Evolutionary conservation across 2,113 vertebrate genomes (phyloP).

Genomic region (Urocynchramus pylzowi): DNA sequence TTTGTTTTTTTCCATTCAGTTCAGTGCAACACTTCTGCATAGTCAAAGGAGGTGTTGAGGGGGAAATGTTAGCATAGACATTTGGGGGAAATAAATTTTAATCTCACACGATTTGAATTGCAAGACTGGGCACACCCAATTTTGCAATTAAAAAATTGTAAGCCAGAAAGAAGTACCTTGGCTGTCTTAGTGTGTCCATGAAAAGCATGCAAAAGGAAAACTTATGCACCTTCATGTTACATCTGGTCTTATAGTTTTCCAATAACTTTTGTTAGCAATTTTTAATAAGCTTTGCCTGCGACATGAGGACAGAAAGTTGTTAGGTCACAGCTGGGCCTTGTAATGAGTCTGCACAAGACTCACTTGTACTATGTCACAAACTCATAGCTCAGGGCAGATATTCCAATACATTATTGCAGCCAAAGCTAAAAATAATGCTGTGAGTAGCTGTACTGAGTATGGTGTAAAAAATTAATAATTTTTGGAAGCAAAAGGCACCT

Average conservation of each 20-base stretch:
- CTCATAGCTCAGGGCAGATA: background rate
- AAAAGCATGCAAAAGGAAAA: background rate
- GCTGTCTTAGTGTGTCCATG: background rate
- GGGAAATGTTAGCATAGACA: background rate
- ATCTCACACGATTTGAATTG: background rate
- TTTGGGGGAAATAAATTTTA: background rate
- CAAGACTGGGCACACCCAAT: background rate
- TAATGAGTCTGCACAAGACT: background rate
- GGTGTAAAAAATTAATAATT: background rate
- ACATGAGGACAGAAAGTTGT: background rate
- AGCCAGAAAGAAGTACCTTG: background rate
- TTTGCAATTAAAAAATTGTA: background rate
- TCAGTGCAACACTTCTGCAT: background rate
- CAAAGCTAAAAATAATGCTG: background rate
- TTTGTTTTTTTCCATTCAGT: background rate
- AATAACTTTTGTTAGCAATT: background rate
- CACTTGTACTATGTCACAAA: background rate
- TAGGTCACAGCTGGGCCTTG: background rate
- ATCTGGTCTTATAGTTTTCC: background rate
- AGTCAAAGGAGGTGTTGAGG: background rate
- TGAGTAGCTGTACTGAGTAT: background rate
- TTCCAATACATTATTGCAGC: background rate
- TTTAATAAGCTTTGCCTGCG: background rate
- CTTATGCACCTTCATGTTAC: fast-evolving
- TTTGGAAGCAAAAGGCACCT: background rate